Evolutionary conservation across 2,797 vertebrate species (phyloP).

Genomic region (Chiloscyllium punctatum): DNA sequence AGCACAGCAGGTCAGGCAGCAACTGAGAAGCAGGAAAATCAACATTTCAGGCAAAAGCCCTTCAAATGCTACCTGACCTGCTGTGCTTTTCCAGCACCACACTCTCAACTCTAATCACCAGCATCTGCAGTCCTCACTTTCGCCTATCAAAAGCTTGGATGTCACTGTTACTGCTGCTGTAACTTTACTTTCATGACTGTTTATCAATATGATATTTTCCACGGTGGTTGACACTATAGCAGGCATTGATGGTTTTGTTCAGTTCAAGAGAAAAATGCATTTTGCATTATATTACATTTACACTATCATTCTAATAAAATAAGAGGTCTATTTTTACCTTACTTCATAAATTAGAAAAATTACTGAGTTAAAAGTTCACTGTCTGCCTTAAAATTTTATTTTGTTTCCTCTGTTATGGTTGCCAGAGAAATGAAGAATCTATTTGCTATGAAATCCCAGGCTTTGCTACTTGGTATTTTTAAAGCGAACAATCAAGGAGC

Average conservation of each 20-base stretch:
- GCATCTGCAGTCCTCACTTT: too few species aligned
- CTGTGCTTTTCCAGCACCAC: too few species aligned
- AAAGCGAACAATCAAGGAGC: background rate
- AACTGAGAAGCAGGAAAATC: too few species aligned
- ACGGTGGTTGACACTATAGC: background rate
- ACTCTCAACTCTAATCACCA: too few species aligned
- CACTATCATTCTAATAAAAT: background rate
- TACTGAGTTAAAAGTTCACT: background rate
- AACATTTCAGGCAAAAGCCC: too few species aligned
- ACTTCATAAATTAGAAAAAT: background rate
- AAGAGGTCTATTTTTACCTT: background rate
- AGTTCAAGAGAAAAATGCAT: background rate
- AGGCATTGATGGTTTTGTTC: background rate
- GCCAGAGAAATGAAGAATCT: background rate
- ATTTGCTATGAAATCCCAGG: slow-evolving; percentile 3
- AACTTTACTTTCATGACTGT: background rate
- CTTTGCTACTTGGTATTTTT: background rate
- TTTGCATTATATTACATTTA: background rate
- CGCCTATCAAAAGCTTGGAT: background rate
- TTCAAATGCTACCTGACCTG: too few species aligned
- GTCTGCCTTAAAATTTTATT: background rate
- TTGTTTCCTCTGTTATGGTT: background rate
- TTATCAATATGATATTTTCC: background rate
- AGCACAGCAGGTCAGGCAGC: too few species aligned
- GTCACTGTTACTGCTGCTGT: background rate